Base-by-base conservation (phyloP, 2,888 invertebrate genomes). In the Lapara coniferarum region DNA sequence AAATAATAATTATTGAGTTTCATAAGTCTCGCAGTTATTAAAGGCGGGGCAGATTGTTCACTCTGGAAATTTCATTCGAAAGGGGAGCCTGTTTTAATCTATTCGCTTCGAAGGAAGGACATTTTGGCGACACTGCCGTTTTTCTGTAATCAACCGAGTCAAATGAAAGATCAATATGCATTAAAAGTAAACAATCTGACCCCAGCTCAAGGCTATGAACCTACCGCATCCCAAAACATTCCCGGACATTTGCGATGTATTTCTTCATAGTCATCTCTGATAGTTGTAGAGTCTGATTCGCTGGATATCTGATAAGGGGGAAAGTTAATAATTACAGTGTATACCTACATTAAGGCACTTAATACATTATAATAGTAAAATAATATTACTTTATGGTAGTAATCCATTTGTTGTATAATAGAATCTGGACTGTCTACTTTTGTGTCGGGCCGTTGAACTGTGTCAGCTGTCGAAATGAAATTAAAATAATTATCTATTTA, bases 171-270 rank as follows among this genome's bases (percentile, higher is more conserved):
- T 0, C 8, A 8, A 37, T 3, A 37, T 37, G 7, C 37, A 37
- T 37, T 7, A 7, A 37, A 37, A 37, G 37, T 37, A 37, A 37
- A 37, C 37, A 37, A 37, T 37, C 37, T 37, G 37, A 8, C 37
- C 37, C 8, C 5, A 37, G 6, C 37, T 37, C 6, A 37, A 37
- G 8, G 16, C n/a, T 53, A 37, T 56, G 1, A 49, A 37, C 0
- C 86, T 78, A 93, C 93, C 2, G 92, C 89, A 71, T 93, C 88
- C 85, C 86, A 88, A 72, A 93, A 93, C 13, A 92, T 75, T 14
- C 93, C 93, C 49, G 92, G 92, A 30, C 73, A 76, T 53, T 83
- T 79, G 0, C 83, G 85, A 76, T 92, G 89, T 72, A 92, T 85
- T 30, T 78, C 79, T 75, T 92, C 92, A 73, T 91, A 92, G 49